Evolutionary conservation across 2,113 vertebrate species (phyloP).

Genomic region (Cheirogaleus medius): DNA sequence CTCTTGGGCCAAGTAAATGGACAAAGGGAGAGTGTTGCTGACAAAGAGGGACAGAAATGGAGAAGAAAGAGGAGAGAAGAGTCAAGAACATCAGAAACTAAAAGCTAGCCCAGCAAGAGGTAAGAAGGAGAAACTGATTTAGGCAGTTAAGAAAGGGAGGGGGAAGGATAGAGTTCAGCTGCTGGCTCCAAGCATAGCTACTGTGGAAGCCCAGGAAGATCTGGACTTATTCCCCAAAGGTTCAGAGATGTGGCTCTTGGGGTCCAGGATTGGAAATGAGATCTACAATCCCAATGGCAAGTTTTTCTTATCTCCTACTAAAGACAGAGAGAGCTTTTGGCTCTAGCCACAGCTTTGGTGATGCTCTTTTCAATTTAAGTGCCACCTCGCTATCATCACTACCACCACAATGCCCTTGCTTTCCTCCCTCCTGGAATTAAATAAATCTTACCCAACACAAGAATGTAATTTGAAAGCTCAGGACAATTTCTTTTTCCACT

Average conservation of each 20-base stretch:
- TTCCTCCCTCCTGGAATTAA: neutral
- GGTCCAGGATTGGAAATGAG: neutral
- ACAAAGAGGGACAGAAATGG: neutral
- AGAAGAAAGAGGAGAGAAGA: constrained; percentile 1
- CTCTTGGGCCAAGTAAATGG: neutral
- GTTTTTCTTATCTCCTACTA: neutral
- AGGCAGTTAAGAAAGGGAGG: neutral
- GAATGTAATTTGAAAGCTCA: neutral
- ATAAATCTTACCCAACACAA: constrained; percentile 33
- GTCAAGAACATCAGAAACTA: neutral
- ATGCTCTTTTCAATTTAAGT: constrained; percentile 2
- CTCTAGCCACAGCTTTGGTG: neutral
- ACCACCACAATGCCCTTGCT: neutral
- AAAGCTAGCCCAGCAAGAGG: neutral
- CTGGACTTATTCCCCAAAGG: neutral
- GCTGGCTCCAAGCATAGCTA: neutral
- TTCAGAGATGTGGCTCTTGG: neutral
- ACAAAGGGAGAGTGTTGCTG: neutral
- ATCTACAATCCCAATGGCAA: neutral
- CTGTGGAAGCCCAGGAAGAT: neutral
- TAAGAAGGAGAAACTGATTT: neutral
- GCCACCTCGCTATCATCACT: neutral
- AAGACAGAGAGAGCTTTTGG: neutral
- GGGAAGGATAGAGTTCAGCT: neutral
- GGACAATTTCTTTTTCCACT: neutral